Base-by-base conservation (phyloP, 2,888 invertebrate genomes). In the Portevinia maculata region DNA sequence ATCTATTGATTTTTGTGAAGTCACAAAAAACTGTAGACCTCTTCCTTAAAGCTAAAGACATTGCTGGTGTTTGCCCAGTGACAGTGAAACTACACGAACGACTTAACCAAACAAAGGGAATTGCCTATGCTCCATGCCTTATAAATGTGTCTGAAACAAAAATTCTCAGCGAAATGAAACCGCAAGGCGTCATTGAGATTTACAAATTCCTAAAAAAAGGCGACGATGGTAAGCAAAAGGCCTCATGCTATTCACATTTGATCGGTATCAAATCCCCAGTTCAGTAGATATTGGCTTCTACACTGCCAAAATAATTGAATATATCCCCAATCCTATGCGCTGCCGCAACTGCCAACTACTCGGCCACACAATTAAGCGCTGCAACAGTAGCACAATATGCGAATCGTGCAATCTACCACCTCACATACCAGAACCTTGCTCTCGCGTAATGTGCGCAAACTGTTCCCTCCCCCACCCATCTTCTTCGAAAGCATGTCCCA, bases 131-230 rank as follows among this genome's bases (percentile, higher is more conserved):
- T 7, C 67, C 67, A 13, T 46, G 46, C 21, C 34, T 67, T 19
- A 44, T 44, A n/a, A 53, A 55, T 44, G 44, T 67, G 3, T 6
- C 46, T 19, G 55, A 67, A 15, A 21, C 8, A 9, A 44, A 52
- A 41, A 65, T 65, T 13, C 7, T 41, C 28, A 15, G 4, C 6
- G 67, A 55, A 55, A 67, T 67, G 67, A 55, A 67, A 28, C 34
- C 55, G 7, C 55, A 55, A 32, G 46, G 55, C 7, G 55, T 55
- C 21, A 53, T 32, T 0, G 32, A 32, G 4, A 32, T 53, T 7
- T 53, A 52, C 21, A 44, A 53, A 21, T 67, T 67, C 6, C 8
- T 21, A 17, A 41, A 30, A 28, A 65, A 67, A 44, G 11, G 28
- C 19, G 37, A 28, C 8, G 59, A 41, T 41, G 44, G 59, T 21